Base-by-base conservation (phyloP, 1,140 invertebrate species). In the Cydia pomonella region DNA sequence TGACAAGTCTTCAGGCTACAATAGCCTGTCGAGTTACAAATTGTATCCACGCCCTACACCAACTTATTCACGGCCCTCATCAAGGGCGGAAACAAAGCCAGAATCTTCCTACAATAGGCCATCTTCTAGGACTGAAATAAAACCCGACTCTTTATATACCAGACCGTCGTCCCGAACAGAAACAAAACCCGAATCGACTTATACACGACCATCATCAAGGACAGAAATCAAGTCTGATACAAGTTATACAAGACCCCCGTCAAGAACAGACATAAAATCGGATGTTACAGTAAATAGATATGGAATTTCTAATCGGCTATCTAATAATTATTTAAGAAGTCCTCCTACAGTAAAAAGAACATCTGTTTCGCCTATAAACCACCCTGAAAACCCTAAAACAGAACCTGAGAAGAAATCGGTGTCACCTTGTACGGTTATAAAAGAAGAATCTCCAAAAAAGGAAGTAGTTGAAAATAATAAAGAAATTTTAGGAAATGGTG, bases 21-120 rank as follows among this genome's bases (percentile, higher is more conserved):
- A 81, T 80, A 85, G 84, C 85, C 79, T 93, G 84, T 89, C 92
- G 50, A 92, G 87, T 74, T 93, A 90, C 78, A 93, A 93, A 89
- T 77, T 93, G 33, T 93, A 93, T 82, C 84, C 91, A 23, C 87
- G 92, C 13, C 16, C 64, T 78, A 81, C 88, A 33, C 84, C 88
- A 59, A 89, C 81, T 78, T 93, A 93, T 73, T 85, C 83, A 71
- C 81, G 92, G 64, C 84, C 89, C 76, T 62, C 86, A n/a, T 77
- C 87, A 10, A 87, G 87, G 84, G 79, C 89, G 73, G 91, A 92
- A 78, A 59, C 79, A 0, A 89, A 87, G 73, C 64, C 76, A 72
- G 82, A 84, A 75, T 25, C 76, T 23, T 72, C 77, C 12, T 64
- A 27, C 33, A 74, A 38, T 72, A 62, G 76, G 25, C 62, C 62